Base-by-base conservation (phyloP, 1,140 invertebrate species). In the Aphidius gifuensis region DNA sequence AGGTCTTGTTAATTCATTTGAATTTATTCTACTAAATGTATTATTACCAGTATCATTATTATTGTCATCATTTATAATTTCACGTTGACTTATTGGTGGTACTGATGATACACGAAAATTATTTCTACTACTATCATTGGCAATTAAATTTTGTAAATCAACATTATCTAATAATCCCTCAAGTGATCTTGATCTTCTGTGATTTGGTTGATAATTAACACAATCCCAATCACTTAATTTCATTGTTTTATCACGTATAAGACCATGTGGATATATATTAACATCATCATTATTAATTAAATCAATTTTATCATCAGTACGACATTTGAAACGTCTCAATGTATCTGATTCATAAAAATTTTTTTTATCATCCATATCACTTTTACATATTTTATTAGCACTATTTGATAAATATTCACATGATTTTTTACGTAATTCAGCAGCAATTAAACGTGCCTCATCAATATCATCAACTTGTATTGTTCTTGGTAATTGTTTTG, bases 301-400 rank as follows among this genome's bases (percentile, higher is more conserved):
- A 40, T 78, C 75, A 0, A 73, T 69, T 9, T 76, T 45, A 0
- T 72, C 74, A 51, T 79, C 78, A 2, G 72, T 78, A 32, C 4
- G 23, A 0, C 78, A 75, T 73, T 88, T 88, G 5, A 85, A 83
- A 60, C 83, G 74, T 66, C 85, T 85, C 8, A 86, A 73, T 6
- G 84, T 85, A 57, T 88, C 85, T 1, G 88, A 85, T 72, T 90
- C 87, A 64, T 90, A 91, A 53, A 92, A 85, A 73, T 92, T 92
- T 73, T 88, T 88, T 70, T 88, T 84, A 66, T 91, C 89, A 45
- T 91, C 89, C 1, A 77, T 57, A 16, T 85, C 86, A 69, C 84
- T 84, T 32, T 78, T 78, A 32, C 23, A 32, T 32, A 32, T 32
- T 32, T 32, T 32, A 32, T 32, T 32, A 32, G 23, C 23, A 16